These are phyloP conservation scores for Tryphoninae sp. DNA, from an alignment of 2,888 invertebrate species.

Conservation along the genomic window DNA sequence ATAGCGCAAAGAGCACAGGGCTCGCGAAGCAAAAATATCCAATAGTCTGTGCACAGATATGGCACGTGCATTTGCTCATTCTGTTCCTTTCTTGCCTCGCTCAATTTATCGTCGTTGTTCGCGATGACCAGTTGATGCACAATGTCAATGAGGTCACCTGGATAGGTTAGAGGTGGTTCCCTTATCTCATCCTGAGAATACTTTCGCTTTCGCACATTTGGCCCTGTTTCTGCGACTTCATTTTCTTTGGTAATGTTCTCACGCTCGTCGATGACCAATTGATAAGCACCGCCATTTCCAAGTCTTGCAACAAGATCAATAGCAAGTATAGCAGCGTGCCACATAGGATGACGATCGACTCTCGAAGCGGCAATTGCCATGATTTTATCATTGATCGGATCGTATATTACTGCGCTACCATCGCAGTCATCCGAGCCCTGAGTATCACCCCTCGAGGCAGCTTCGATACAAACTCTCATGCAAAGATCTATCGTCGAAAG, in stretches of 20 bases:
- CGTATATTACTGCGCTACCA: conserved; percentile 87
- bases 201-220: conserved; percentile 17
- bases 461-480: conserved; percentile 84
- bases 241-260: conserved; percentile 50
- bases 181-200: background rate
- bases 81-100: conserved; percentile 44
- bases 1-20: conserved; percentile 98
- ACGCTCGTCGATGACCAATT: conserved; percentile 62
- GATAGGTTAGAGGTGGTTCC: conserved; percentile 34
- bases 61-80: conserved; percentile 83
- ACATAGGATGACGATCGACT: conserved; percentile 86
- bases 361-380: conserved; percentile 87
- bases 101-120: conserved; percentile 29
- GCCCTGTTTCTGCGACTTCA: background rate
- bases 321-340: conserved; percentile 93
- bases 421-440: conserved; percentile 73
- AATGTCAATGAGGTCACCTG: conserved; percentile 21
- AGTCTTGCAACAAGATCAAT: conserved; percentile 92
- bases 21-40: conserved; percentile 91
- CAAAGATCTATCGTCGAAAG: conserved; percentile 83
- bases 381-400: conserved; percentile 83
- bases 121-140: background rate
- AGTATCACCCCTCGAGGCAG: conserved; percentile 78
- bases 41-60: conserved; percentile 94
- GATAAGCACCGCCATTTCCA: conserved; percentile 89